Evolutionary conservation across 1,140 invertebrate genomes (phyloP).

Genomic region (Sinella curviseta): DNA sequence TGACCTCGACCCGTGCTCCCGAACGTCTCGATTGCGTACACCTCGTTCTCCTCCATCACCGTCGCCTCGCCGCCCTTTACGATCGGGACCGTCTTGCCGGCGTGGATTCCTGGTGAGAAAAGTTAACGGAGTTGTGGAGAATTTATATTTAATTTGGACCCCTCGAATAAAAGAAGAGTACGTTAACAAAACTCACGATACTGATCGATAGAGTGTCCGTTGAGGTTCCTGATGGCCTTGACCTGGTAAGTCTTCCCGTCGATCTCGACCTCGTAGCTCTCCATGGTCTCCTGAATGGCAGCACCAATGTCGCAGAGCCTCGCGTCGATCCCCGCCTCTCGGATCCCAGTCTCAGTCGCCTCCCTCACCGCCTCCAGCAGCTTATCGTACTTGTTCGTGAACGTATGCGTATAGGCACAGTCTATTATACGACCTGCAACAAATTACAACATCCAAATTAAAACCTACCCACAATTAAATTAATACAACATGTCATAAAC

Average conservation of each 20-base stretch:
- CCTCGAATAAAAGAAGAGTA: background rate
- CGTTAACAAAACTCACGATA: constrained; percentile 67
- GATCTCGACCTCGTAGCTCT: constrained; percentile 97
- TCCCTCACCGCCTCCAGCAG: constrained; percentile 93
- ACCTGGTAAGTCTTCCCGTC: constrained; percentile 92
- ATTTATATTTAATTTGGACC: background rate
- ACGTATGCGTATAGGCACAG: constrained; percentile 96
- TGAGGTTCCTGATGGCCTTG: constrained; percentile 96
- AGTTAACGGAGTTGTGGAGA: constrained; percentile 12
- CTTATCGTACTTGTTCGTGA: constrained; percentile 95
- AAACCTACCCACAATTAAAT: constrained; percentile 11
- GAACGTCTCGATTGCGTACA: constrained; percentile 99
- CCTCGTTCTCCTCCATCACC: constrained; percentile 98
- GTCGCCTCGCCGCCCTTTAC: constrained; percentile 97
- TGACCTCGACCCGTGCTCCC: constrained; percentile 95
- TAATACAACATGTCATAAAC: constrained; percentile 24
- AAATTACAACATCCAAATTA: constrained; percentile 28
- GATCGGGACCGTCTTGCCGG: constrained; percentile 99
- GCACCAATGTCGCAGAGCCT: constrained; percentile 95
- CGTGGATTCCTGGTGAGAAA: constrained; percentile 78
- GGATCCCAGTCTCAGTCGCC: constrained; percentile 85
- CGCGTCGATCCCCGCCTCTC: constrained; percentile 71
- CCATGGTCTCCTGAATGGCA: constrained; percentile 99
- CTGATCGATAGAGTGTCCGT: constrained; percentile 96
- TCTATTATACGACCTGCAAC: constrained; percentile 87